Percentiles rank a stretch among this genome's conserved stretches.
Evolutionary conservation across 2,113 vertebrate genomes (phyloP).

Genomic region (Pteruthius melanotis): DNA sequence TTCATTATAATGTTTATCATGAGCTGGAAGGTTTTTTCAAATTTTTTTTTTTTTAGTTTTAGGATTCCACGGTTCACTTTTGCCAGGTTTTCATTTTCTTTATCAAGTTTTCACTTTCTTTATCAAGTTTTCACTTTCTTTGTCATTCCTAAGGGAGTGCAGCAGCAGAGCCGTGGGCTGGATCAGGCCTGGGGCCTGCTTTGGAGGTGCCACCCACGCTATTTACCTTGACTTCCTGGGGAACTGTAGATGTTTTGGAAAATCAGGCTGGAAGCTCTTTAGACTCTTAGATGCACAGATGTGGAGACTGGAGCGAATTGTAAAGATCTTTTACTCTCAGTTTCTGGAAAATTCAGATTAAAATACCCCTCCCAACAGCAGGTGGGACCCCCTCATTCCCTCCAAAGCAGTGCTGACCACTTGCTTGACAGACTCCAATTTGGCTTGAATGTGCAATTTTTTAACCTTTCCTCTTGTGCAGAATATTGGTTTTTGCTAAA

Average conservation of each 20-base stretch:
- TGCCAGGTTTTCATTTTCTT: constrained; percentile 2
- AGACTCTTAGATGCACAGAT: neutral
- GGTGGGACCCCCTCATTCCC: neutral
- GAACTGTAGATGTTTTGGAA: neutral
- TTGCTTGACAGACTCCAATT: neutral
- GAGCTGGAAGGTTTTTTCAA: neutral
- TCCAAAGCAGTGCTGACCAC: neutral
- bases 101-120: neutral
- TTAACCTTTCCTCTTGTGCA: neutral
- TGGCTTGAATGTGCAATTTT: neutral
- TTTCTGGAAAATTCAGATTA: neutral
- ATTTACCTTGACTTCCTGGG: neutral
- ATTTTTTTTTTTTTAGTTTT: neutral
- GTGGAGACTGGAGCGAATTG: neutral
- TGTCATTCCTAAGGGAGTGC: neutral
- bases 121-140: neutral
- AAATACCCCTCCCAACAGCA: neutral
- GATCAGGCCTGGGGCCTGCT: neutral
- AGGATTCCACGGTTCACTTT: constrained; percentile 7
- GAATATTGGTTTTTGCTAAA: neutral
- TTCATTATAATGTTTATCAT: constrained; percentile 54
- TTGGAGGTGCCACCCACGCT: neutral
- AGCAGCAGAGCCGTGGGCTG: neutral
- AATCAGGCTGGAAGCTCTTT: neutral
- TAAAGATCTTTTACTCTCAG: neutral